Evolutionary conservation across 1,140 invertebrate species (phyloP).

Genomic region (Temnothorax nylanderi): DNA sequence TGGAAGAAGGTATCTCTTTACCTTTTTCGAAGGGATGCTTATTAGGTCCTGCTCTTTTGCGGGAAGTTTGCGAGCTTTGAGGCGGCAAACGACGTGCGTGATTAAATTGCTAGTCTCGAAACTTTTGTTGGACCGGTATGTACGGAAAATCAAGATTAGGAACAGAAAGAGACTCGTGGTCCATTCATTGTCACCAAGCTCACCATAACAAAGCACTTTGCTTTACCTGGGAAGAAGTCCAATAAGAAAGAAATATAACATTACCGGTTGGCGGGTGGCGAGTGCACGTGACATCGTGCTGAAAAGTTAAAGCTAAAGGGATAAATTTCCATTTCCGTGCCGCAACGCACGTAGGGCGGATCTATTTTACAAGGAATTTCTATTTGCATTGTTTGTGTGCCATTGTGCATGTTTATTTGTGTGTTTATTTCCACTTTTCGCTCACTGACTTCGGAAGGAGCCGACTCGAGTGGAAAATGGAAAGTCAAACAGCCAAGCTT

Average conservation of each 20-base stretch:
- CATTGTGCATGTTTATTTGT: too few relatives aligned
- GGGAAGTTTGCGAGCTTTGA: not conserved
- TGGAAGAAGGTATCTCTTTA: conserved; percentile 49
- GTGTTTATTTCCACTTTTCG: conserved; percentile 54
- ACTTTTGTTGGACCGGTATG: not conserved
- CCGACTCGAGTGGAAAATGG: conserved; percentile 64
- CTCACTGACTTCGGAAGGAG: conserved; percentile 41
- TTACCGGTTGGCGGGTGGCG: not conserved
- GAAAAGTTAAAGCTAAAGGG: conserved; percentile 56
- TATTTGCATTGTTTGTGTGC: conserved; percentile 46
- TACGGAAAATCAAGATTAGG: not conserved
- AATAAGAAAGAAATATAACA: conserved; percentile 50
- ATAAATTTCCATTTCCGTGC: conserved; percentile 58
- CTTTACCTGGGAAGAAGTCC: not conserved
- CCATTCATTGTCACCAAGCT: conserved; percentile 11
- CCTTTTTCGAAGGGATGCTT: not conserved
- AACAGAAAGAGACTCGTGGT: not conserved
- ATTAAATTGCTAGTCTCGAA: not conserved
- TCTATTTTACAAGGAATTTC: conserved; percentile 58
- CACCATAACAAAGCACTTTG: not conserved
- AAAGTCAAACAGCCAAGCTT: conserved; percentile 67
- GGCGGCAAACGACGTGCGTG: not conserved
- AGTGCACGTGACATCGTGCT: conserved; percentile 38
- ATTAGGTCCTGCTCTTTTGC: not conserved
- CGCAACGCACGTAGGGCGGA: conserved; percentile 50